Conservation (phyloP, 2,888 invertebrate genomes). For the Xestoiulus laeticollis region DNA sequence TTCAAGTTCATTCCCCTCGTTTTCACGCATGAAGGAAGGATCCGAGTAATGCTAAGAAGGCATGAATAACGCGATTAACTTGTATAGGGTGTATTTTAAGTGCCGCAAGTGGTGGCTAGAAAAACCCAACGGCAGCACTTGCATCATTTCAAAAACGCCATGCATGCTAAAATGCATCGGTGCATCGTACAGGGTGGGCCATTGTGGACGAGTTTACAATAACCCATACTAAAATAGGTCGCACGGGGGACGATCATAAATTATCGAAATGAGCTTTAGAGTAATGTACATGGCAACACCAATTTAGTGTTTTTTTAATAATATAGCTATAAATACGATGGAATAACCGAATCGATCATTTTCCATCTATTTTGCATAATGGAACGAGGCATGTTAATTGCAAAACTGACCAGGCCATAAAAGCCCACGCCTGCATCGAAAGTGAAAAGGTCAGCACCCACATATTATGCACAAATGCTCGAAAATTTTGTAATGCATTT, state of each 20-base stretch:
- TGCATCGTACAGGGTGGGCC: neutral
- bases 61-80: conserved; percentile 21
- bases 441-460: neutral
- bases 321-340: neutral
- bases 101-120: neutral
- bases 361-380: neutral
- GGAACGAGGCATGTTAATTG: neutral
- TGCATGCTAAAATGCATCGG: neutral
- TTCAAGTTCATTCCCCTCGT: conserved; percentile 19
- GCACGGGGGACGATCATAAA: neutral
- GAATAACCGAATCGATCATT: neutral
- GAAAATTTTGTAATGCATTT: neutral
- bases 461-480: neutral
- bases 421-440: neutral
- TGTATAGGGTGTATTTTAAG: neutral
- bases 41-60: conserved; percentile 10
- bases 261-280: neutral
- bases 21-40: neutral
- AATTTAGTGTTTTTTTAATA: neutral
- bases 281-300: neutral
- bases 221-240: neutral
- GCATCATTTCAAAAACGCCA: neutral
- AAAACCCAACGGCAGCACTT: neutral
- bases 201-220: neutral
- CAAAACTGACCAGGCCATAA: neutral